Evolutionary conservation across 2,888 invertebrate genomes (phyloP), one percentile per base, ranked within the genome.

Genomic region (Drosophila mimetica): DNA sequence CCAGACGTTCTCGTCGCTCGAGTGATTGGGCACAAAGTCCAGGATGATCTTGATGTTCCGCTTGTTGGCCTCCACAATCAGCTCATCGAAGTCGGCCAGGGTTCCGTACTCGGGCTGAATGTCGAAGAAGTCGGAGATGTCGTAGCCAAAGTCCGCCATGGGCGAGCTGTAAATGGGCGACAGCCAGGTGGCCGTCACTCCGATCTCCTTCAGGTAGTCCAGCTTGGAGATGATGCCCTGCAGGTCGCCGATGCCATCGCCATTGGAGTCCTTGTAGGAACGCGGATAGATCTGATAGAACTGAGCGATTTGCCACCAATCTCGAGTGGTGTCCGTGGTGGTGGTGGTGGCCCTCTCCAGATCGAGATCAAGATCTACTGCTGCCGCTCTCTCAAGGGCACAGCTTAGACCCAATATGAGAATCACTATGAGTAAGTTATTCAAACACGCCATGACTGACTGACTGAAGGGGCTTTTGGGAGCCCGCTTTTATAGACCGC

Each of bases 251-350:
- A 95, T 93, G 22, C 97, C 98, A 90, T 97, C 96, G 0, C 94
- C 95, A 89, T 96, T 92, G 32, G 94, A 94, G 90, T 98, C 98
- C 89, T 94, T 94, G 91, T 96, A 98, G 0, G 97, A 96, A 69
- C 96, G 93, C 0, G 97, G 96, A 89, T 96, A 96, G 66, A 97
- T 95, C 92, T 98, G 97, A 92, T 98, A 98, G 57, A 97, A 93
- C 9, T 95, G 93, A 34, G 95, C 94, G 63, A 94, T 95, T 89
- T 96, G 93, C 95, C 96, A 97, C 98, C 98, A 98, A 79, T 96
- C 95, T 2, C 92, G 86, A 2, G 75, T 70, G 4, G 60, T 52
- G 22, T 63, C 73, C n/a, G 70, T 11, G 5, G 67, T 41, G n/a
- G 60, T 41, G n/a, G 60, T 59, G 22, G 59, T 41, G 4, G 58